Base-by-base conservation (phyloP, 2,888 invertebrate genomes). In the Holacanthella duospinosa region DNA sequence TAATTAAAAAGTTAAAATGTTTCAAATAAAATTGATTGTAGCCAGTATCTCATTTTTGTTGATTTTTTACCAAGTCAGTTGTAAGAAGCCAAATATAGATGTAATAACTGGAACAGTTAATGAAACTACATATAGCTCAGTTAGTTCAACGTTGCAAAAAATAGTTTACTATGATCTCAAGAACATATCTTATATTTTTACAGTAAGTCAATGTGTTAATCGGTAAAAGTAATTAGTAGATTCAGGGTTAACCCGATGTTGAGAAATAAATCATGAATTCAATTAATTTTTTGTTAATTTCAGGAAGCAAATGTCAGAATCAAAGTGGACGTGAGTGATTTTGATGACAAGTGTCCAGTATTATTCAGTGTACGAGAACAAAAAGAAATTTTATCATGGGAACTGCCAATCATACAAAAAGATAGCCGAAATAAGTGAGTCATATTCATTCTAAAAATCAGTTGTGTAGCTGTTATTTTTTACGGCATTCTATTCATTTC, bases 351-450 rank as follows among this genome's bases (percentile, higher is more conserved):
- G 4, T 59, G 59, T 28, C 62, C 62, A 29, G 26, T 64, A 2
- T 12, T 64, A 19, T 60, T 64, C 27, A 60, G 60, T 16, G 54
- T 64, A 9, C 16, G 60, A 29, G 60, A 57, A 29, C 28, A n/a
- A n/a, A 26, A n/a, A 26, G 57, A 28, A 6, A 44, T 60, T 1
- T 43, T 44, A 2, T 64, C 64, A 16, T 60, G 60, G 56, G 28
- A 64, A 28, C 56, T 64, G 3, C 64, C 64, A 1, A 19, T 59
- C 2, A 54, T 43, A 2, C 21, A 29, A 1, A 43, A 55, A 25
- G 43, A 60, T 6, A 28, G 12, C 21, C 21, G 4, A 4, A 21
- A 21, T n/a, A 48, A 48, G 48, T 48, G n/a, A 48, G 48, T 48
- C n/a, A n/a, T 48, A 21, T n/a, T n/a, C n/a, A n/a, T n/a, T n/a